phyloP scores from a whole-genome alignment of 2,113 vertebrate species.

The Triplophysa dalaica region DNA sequence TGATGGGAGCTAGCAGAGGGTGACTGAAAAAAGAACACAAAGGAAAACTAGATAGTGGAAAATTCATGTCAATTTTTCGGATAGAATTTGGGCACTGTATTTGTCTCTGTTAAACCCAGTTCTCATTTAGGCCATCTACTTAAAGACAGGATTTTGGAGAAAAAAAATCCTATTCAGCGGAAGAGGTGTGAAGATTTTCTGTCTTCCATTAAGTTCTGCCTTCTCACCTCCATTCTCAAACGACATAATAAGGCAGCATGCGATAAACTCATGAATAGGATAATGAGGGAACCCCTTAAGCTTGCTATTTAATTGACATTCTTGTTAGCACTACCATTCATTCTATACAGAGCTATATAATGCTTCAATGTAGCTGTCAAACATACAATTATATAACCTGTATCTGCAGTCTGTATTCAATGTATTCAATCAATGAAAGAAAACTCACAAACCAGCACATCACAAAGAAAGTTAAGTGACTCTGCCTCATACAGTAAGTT shows the following conservation, averaged over 20 bases:
- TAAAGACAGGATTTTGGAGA: background rate
- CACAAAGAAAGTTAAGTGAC: background rate
- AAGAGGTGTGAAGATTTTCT: constrained; percentile 3
- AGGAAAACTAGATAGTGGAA: constrained; percentile 37
- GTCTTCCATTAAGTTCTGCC: constrained; percentile 39
- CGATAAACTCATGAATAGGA: constrained; percentile 52
- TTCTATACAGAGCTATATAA: background rate
- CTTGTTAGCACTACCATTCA: constrained; percentile 19
- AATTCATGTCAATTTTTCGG: constrained; percentile 44
- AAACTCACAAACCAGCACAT: background rate
- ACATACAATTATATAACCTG: constrained; percentile 18
- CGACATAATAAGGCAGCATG: constrained; percentile 33
- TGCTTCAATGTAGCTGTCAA: constrained; percentile 2
- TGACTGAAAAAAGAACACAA: constrained; percentile 42
- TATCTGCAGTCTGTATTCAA: background rate
- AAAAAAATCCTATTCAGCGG: background rate
- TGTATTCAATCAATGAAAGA: background rate
- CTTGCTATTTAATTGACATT: constrained; percentile 28
- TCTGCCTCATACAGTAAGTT: background rate
- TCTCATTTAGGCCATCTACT: constrained; percentile 9
- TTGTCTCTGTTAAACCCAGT: constrained; percentile 5
- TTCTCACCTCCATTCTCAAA: constrained; percentile 46
- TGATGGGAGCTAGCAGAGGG: constrained; percentile 37
- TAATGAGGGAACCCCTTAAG: constrained; percentile 50
- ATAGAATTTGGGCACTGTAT: constrained; percentile 12